Conservation (phyloP, 2,797 vertebrate species). For the Monodelphis domestica region DNA sequence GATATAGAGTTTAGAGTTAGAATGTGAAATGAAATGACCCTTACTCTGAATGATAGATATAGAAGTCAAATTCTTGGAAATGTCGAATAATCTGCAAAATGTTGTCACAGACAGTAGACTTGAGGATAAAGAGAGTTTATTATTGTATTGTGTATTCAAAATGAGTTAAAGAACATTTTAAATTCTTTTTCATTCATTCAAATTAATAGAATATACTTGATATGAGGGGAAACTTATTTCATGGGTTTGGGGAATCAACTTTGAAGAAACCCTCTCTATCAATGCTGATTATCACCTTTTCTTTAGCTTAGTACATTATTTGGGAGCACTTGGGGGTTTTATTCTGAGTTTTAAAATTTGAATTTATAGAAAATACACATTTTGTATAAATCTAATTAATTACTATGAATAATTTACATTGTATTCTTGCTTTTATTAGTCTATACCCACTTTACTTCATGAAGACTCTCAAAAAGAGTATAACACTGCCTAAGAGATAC, state of each 20-base stretch:
- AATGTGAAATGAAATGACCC: not conserved
- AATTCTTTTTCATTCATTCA: not conserved
- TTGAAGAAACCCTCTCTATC: not conserved
- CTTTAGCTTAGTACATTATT: not conserved
- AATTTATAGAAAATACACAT: not conserved
- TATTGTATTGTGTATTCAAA: not conserved
- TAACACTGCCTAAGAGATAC: not conserved
- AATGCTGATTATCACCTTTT: not conserved
- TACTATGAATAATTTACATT: not conserved
- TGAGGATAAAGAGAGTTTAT: not conserved
- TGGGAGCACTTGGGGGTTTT: not conserved
- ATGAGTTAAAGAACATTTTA: not conserved
- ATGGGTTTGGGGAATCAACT: not conserved
- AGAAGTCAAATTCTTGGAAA: not conserved
- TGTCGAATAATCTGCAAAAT: not conserved
- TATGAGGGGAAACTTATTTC: not conserved
- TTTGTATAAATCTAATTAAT: not conserved
- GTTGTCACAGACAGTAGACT: not conserved
- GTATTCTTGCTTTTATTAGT: not conserved
- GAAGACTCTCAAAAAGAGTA: not conserved
- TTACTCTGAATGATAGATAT: not conserved
- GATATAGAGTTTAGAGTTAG: not conserved
- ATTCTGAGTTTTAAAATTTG: not conserved
- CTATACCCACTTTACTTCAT: not conserved
- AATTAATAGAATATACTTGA: not conserved